Evolutionary conservation across 2,113 vertebrate genomes (phyloP), one percentile per base, ranked within the genome.

Genomic region (Bos taurus): DNA sequence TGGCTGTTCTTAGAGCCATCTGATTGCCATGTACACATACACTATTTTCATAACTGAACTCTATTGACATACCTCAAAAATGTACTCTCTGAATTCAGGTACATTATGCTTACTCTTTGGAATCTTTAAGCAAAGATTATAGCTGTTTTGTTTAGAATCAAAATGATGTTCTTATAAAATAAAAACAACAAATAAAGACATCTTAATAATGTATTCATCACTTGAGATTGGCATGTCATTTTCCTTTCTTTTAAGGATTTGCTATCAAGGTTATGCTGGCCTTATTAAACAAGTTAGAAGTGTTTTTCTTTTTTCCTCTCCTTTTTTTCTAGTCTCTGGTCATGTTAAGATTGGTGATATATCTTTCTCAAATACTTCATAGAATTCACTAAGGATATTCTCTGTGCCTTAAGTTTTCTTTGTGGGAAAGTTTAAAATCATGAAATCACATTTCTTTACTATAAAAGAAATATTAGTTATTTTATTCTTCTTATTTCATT

Each of bases 81-180:
- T 57, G 10, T 94, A 84, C 16, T 88, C 67, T 91, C 71, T 93
- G 57, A 85, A 97, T 88, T 88, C 60, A 91, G 43, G 90, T 46
- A 77, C 23, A 67, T 89, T 30, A 26, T 82, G 33, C 25, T 82
- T 93, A 93, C 82, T 96, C 64, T 92, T 96, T 93, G 86, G 43
- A 96, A 84, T 96, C 19, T 84, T 88, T 90, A 91, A 74, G 74
- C 43, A 88, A 92, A 92, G 17, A 81, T 40, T 67, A 74, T 2
- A 81, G 19, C 36, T 95, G 43, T 94, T 97, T 97, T 83, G 15
- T 93, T 94, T 95, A 88, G n/a, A 94, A 12, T 82, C 46, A 90
- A 87, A 84, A 92, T 57, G 46, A 80, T 59, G 50, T 95, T 94
- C 43, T 64, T 43, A 64, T 2, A 85, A 74, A 97, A 96, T 87